These are phyloP conservation scores for Menura novaehollandiae DNA, from an alignment of 2,113 vertebrate genomes.

Conservation along the genomic window DNA sequence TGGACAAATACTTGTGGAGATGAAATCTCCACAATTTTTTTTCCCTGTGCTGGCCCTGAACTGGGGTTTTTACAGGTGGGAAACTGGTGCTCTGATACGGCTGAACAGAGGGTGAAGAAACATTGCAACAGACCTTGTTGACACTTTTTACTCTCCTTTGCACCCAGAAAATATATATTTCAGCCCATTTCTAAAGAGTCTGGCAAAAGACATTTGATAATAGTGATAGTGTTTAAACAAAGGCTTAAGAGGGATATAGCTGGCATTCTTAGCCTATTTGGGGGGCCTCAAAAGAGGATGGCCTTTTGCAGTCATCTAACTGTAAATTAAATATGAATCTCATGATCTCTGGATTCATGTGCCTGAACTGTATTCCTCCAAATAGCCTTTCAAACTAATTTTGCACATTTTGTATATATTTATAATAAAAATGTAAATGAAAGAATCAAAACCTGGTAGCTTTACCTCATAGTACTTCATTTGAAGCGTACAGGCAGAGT, in stretches of 20 bases:
- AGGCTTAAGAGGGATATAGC: not conserved
- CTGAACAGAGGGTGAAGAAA: not conserved
- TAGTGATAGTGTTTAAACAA: not conserved
- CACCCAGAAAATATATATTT: not conserved
- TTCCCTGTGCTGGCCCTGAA: not conserved
- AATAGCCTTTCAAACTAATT: not conserved
- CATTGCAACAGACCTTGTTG: not conserved
- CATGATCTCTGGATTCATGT: not conserved
- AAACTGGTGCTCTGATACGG: not conserved
- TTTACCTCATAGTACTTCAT: not conserved
- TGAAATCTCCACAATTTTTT: not conserved
- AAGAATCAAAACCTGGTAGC: not conserved
- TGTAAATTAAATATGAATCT: not conserved
- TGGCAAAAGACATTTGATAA: not conserved
- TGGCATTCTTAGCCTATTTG: not conserved
- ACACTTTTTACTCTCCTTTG: not conserved
- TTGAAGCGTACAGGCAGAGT: not conserved
- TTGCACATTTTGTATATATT: not conserved
- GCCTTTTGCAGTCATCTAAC: not conserved
- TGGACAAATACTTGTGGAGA: not conserved
- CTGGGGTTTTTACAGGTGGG: not conserved
- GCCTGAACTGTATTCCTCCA: not conserved
- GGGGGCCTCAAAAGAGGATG: not conserved
- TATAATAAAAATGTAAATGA: conserved; percentile 52
- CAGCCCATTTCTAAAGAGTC: not conserved